A percentile compares a stretch with the other conserved stretches of the same genome.
These are phyloP conservation scores for Globia sparganii DNA, from an alignment of 2,888 invertebrate species.

Conservation along the genomic window DNA sequence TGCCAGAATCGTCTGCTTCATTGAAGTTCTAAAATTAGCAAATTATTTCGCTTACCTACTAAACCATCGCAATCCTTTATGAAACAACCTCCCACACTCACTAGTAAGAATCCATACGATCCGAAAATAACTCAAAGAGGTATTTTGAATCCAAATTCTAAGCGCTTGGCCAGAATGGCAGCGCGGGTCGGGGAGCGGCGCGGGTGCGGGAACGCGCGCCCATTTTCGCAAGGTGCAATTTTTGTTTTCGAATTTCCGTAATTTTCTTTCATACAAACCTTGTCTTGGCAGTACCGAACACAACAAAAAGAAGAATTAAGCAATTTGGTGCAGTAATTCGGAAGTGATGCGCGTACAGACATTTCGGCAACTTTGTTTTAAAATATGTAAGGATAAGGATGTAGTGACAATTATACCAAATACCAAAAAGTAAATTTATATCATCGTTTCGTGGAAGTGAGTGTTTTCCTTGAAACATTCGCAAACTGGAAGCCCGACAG, in stretches of 20 bases:
- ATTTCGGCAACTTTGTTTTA: too few relatives aligned
- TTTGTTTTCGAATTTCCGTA: too few relatives aligned
- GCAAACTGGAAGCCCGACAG: slow-evolving; percentile 3
- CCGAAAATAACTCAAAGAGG: neutral
- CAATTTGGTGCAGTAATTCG: too few relatives aligned
- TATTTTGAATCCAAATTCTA: slow-evolving; percentile 1
- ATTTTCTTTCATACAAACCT: too few relatives aligned
- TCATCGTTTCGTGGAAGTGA: neutral
- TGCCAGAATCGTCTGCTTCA: neutral
- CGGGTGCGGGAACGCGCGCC: too few relatives aligned
- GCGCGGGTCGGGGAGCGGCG: too few relatives aligned
- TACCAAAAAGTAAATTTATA: slow-evolving; percentile 16
- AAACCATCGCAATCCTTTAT: neutral
- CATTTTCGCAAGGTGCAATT: too few relatives aligned
- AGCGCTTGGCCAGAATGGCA: too few relatives aligned
- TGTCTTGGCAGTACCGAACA: too few relatives aligned
- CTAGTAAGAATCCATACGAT: neutral
- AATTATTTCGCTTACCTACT: neutral
- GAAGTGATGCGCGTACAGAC: too few relatives aligned
- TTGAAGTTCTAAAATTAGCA: slow-evolving; percentile 6
- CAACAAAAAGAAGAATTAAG: too few relatives aligned
- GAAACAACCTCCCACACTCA: neutral
- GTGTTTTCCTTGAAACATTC: slow-evolving; percentile 21
- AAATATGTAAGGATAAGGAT: too few relatives aligned
- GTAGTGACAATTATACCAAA: neutral